A percentile compares a stretch with the other conserved stretches of the same genome.
Evolutionary conservation across 2,888 invertebrate genomes (phyloP).

Genomic region (Camptogramma bilineatum): DNA sequence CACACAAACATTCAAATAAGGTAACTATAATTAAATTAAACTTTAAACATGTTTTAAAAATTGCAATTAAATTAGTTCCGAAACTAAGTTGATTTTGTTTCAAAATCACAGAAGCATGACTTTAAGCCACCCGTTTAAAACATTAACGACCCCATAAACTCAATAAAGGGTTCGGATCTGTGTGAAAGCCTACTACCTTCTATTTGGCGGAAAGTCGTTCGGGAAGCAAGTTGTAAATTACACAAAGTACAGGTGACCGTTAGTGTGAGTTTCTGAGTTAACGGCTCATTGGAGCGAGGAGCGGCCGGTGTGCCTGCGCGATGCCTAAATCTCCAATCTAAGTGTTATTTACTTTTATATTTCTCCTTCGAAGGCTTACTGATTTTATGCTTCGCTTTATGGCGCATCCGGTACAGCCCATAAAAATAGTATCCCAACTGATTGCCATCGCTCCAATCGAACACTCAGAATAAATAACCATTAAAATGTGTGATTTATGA

Average conservation of each 20-base stretch:
- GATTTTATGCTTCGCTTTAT: constrained; percentile 81
- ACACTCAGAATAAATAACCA: constrained; percentile 73
- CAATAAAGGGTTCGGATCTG: constrained; percentile 26
- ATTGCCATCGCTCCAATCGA: constrained; percentile 75
- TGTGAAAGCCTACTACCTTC: constrained; percentile 19
- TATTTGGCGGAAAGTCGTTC: constrained; percentile 28
- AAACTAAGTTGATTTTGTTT: constrained; percentile 1
- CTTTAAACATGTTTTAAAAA: not conserved
- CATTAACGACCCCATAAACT: constrained; percentile 29
- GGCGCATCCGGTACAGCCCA: constrained; percentile 77
- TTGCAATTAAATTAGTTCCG: not conserved
- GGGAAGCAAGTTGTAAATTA: constrained; percentile 44
- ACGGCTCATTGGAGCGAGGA: constrained; percentile 60
- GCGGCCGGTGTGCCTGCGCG: constrained; percentile 50
- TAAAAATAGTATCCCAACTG: constrained; percentile 80
- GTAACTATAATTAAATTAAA: not conserved
- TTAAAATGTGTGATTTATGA: constrained; percentile 73
- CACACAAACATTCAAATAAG: not conserved
- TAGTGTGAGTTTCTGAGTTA: constrained; percentile 53
- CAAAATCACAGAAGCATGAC: not conserved
- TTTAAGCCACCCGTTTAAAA: constrained; percentile 12
- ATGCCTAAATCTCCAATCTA: constrained; percentile 73
- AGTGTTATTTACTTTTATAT: constrained; percentile 82
- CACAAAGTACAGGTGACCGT: constrained; percentile 60
- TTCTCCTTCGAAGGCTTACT: constrained; percentile 74